Evolutionary conservation across 2,888 invertebrate genomes (phyloP).

Genomic region (Leucoma salicis): DNA sequence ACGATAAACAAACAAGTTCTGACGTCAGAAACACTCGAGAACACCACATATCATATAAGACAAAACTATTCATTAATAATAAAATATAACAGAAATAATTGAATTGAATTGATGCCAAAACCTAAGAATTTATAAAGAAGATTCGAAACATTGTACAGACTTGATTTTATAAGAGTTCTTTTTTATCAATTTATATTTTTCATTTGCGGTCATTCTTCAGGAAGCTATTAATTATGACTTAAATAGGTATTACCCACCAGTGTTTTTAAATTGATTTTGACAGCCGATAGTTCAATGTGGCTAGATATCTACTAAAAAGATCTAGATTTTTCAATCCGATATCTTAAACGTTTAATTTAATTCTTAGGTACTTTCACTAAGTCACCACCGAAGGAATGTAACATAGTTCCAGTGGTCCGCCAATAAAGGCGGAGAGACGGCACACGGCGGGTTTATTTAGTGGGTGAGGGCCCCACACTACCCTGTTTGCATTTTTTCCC

Average conservation of each 20-base stretch:
- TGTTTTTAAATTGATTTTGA: too few relatives aligned
- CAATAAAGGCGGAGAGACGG: too few relatives aligned
- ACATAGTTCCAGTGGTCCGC: too few relatives aligned
- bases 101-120: slow-evolving; percentile 7
- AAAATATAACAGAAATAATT: slow-evolving; percentile 7
- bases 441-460: too few relatives aligned
- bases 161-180: not conserved
- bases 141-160: not conserved
- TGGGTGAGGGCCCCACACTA: too few relatives aligned
- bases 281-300: too few relatives aligned
- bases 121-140: not conserved
- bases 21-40: slow-evolving; percentile 57
- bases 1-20: slow-evolving; percentile 65
- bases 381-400: too few relatives aligned
- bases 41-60: slow-evolving; percentile 15
- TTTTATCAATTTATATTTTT: not conserved
- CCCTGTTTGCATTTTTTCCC: too few relatives aligned
- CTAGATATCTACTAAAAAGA: not conserved
- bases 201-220: too few relatives aligned
- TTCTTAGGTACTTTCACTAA: too few relatives aligned
- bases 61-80: slow-evolving; percentile 21
- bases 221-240: not conserved
- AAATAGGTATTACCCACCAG: too few relatives aligned
- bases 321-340: not conserved
- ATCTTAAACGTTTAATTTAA: slow-evolving; percentile 3